Evolutionary conservation across 2,888 invertebrate species (phyloP).

Genomic region (Isotomurus palustris): DNA sequence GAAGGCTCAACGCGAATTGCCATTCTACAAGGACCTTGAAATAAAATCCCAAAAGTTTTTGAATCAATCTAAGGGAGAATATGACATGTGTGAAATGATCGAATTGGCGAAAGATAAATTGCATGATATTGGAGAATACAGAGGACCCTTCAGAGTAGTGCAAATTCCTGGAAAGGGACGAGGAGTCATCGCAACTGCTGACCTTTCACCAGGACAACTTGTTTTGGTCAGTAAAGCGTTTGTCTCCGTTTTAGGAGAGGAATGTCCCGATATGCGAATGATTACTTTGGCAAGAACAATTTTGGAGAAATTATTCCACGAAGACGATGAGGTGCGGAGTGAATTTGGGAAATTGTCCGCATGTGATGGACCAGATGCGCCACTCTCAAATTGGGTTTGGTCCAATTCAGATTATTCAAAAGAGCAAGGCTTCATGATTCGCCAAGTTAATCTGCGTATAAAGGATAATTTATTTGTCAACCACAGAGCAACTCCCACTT

Average conservation of each 20-base stretch:
- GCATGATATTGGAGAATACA: slow-evolving; percentile 1
- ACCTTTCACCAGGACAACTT: not conserved
- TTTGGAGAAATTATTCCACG: no score
- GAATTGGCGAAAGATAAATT: not conserved
- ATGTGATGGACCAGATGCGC: no score
- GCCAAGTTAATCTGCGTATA: no score
- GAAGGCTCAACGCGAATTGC: not conserved
- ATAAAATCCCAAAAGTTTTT: not conserved
- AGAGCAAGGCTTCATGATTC: no score
- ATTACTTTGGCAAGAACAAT: no score
- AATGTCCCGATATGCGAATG: no score
- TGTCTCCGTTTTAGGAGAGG: no score
- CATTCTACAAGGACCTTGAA: not conserved
- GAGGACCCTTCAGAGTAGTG: not conserved
- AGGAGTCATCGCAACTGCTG: not conserved
- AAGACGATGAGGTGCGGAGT: not conserved
- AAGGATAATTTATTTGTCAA: no score
- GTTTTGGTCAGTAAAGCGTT: slow-evolving; percentile 1
- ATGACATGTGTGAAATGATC: not conserved
- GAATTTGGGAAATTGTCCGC: no score
- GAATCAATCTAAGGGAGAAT: not conserved
- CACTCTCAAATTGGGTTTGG: no score
- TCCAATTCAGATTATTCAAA: no score
- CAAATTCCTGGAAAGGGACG: slow-evolving; percentile 9
- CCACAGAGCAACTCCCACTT: no score